phyloP scores from a whole-genome alignment of 2,888 invertebrate species.

The Hemicrepidius hirtus region DNA sequence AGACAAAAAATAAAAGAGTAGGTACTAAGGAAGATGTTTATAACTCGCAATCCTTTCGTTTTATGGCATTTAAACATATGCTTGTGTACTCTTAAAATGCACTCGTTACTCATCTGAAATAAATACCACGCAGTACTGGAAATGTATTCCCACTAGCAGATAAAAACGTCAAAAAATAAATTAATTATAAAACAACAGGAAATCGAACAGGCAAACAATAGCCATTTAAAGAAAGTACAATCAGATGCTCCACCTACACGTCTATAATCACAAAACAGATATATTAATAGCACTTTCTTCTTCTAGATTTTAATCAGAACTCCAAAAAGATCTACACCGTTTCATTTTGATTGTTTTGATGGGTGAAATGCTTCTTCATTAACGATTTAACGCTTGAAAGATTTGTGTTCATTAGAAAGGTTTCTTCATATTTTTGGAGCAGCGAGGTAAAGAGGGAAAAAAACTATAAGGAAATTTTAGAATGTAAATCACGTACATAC shows the following conservation, averaged over 20 bases:
- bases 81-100: too few species aligned
- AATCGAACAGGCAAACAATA: too few species aligned
- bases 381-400: neutral
- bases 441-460: neutral
- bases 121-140: too few species aligned
- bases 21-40: too few species aligned
- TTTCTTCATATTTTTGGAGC: neutral
- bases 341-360: neutral
- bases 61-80: too few species aligned
- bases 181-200: too few species aligned
- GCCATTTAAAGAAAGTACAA: constrained; percentile 7
- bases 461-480: neutral
- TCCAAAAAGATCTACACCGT: too few species aligned
- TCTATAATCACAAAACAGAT: neutral
- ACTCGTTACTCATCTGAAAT: too few species aligned
- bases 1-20: too few species aligned
- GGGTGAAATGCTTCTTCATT: neutral
- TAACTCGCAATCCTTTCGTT: too few species aligned
- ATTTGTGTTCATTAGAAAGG: constrained; percentile 7
- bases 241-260: neutral
- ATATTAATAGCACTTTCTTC: constrained; percentile 2
- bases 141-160: too few species aligned
- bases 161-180: too few species aligned
- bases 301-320: neutral
- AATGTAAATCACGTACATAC: constrained; percentile 2